Percentiles rank a stretch among this genome's conserved stretches.
These are phyloP conservation scores for Scolopax rusticola DNA, from an alignment of 2,797 vertebrate species.

Conservation along the genomic window DNA sequence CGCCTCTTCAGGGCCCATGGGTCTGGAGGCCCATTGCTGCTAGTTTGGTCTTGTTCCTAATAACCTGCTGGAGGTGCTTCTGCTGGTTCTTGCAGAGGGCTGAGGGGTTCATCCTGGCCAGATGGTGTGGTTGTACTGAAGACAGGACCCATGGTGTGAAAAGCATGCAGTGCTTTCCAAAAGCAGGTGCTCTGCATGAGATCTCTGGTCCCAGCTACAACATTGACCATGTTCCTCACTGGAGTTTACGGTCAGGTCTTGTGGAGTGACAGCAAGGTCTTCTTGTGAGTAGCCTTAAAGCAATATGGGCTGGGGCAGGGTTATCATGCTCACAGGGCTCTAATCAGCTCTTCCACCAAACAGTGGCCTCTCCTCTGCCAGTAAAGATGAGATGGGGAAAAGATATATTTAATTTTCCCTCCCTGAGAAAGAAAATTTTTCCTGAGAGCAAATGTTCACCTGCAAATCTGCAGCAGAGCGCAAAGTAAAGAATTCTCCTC, in stretches of 20 bases:
- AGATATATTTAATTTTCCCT: neutral
- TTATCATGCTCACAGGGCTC: fast-evolving
- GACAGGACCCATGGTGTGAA: fast-evolving
- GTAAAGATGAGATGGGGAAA: neutral
- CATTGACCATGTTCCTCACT: fast-evolving
- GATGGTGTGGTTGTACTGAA: fast-evolving
- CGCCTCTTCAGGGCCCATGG: neutral
- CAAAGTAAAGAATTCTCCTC: neutral
- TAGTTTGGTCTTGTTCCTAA: slow-evolving; percentile 17
- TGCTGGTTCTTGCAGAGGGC: neutral
- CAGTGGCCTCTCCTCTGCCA: neutral
- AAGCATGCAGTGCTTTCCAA: neutral
- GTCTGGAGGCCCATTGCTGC: neutral
- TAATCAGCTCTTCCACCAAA: neutral
- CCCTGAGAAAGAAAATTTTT: neutral
- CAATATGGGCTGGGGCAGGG: neutral
- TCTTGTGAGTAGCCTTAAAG: neutral
- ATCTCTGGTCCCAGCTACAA: neutral
- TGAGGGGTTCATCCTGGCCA: neutral
- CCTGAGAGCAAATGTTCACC: fast-evolving
- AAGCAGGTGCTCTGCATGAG: neutral
- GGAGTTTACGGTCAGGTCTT: neutral
- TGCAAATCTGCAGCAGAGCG: neutral
- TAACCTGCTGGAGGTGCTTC: neutral
- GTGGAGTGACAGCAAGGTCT: neutral